Evolutionary conservation across 2,888 invertebrate species (phyloP).

Genomic region (Ceraclea dissimilis): DNA sequence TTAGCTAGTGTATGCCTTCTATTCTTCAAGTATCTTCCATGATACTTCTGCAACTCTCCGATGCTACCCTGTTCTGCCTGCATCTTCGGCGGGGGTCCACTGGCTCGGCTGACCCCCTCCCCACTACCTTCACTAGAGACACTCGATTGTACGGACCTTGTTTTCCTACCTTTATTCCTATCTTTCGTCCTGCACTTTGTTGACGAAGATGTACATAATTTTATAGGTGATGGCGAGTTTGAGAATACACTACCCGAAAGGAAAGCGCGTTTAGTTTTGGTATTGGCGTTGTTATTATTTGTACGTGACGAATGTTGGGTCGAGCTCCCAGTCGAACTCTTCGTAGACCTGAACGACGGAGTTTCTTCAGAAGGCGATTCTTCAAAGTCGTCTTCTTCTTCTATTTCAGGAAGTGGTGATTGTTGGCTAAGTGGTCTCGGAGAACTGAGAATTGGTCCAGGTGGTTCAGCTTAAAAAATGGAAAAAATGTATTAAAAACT

Average conservation of each 20-base stretch:
- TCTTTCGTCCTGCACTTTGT: conserved; percentile 47
- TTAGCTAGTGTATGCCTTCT: conserved; percentile 85
- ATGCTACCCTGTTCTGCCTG: conserved; percentile 90
- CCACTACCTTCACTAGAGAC: conserved; percentile 23
- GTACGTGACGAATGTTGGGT: conserved; percentile 45
- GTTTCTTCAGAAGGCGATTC: conserved; percentile 47
- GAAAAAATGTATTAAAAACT: not conserved
- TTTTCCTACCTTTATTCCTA: conserved; percentile 42
- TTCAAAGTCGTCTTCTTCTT: conserved; percentile 68
- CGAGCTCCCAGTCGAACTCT: conserved; percentile 46
- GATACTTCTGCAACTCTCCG: conserved; percentile 83
- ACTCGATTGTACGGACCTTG: conserved; percentile 32
- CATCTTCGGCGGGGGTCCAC: conserved; percentile 59
- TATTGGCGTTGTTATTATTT: conserved; percentile 33
- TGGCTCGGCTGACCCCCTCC: conserved; percentile 27
- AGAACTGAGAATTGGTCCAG: conserved; percentile 47
- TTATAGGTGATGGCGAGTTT: conserved; percentile 55
- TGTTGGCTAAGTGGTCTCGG: conserved; percentile 57
- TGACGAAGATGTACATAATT: conserved; percentile 49
- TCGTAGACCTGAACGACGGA: conserved; percentile 46
- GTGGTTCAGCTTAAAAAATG: conserved; percentile 35
- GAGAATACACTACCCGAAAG: conserved; percentile 33
- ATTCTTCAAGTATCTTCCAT: conserved; percentile 77
- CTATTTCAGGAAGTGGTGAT: conserved; percentile 72
- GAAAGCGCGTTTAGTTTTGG: conserved; percentile 26